A percentile compares a stretch with the other conserved stretches of the same genome.
These are phyloP conservation scores for Vanessa atalanta DNA, from an alignment of 1,140 invertebrate genomes.

Conservation along the genomic window DNA sequence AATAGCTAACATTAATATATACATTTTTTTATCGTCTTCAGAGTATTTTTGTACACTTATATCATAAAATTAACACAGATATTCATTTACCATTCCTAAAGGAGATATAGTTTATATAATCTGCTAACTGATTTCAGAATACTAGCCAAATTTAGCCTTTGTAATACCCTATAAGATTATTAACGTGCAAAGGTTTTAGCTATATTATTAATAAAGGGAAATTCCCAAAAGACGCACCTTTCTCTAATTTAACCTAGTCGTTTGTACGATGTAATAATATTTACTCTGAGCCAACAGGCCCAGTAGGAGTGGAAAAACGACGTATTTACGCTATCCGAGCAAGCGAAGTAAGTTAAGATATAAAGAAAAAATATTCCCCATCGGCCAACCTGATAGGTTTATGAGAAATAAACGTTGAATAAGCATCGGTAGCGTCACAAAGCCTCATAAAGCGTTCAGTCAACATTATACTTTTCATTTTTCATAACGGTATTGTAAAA, in stretches of 20 bases:
- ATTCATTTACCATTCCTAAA: no score
- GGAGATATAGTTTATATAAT: no score
- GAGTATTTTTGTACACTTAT: no score
- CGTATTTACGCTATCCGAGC: constrained; percentile 34
- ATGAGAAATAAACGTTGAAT: constrained; percentile 37
- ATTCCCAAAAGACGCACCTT: constrained; percentile 29
- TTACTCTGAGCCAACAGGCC: constrained; percentile 36
- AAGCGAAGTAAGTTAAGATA: constrained; percentile 32
- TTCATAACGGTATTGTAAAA: constrained; percentile 14
- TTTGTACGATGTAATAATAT: constrained; percentile 35
- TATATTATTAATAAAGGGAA: constrained; percentile 31
- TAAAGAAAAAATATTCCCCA: constrained; percentile 40
- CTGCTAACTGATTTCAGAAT: no score
- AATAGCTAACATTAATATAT: no score
- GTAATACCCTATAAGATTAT: not conserved
- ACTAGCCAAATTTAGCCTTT: no score
- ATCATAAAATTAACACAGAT: no score
- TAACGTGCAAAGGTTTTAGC: not conserved
- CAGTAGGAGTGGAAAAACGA: constrained; percentile 34
- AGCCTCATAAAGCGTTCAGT: constrained; percentile 27
- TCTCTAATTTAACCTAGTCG: constrained; percentile 33
- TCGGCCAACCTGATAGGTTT: constrained; percentile 36
- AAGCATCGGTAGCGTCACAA: constrained; percentile 26
- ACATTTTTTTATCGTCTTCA: no score
- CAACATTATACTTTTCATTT: constrained; percentile 27